Evolutionary conservation across 2,888 invertebrate genomes (phyloP).

Genomic region (Allacma fusca): DNA sequence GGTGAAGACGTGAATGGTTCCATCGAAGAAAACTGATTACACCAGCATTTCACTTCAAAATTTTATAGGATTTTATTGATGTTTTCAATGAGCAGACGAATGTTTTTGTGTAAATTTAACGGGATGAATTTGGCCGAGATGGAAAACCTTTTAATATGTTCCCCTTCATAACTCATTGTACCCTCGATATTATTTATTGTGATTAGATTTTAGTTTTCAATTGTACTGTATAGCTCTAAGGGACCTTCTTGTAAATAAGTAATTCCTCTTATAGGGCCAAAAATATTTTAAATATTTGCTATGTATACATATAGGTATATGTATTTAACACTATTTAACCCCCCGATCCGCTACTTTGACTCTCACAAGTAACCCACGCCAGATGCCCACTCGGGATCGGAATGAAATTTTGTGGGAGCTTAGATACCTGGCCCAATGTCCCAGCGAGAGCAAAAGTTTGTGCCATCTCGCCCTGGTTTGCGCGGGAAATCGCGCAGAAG

Average conservation of each 20-base stretch:
- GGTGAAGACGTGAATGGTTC: constrained; percentile 68
- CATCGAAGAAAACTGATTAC: constrained; percentile 70
- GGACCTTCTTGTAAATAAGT: constrained; percentile 32
- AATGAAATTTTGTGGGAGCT: too few species aligned
- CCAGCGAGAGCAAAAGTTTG: too few species aligned
- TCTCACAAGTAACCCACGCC: too few species aligned
- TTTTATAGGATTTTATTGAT: constrained; percentile 71
- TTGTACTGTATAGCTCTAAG: neutral
- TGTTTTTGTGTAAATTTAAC: constrained; percentile 67
- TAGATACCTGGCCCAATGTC: too few species aligned
- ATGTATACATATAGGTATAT: too few species aligned
- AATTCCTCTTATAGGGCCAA: constrained; percentile 54
- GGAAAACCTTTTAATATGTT: constrained; percentile 68
- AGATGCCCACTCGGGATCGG: too few species aligned
- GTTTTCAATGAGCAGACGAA: constrained; percentile 71
- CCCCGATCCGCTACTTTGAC: too few species aligned
- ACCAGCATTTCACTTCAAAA: constrained; percentile 72
- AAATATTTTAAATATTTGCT: too few species aligned
- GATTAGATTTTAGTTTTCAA: constrained; percentile 65
- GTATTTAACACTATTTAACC: too few species aligned
- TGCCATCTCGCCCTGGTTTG: too few species aligned
- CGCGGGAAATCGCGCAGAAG: too few species aligned
- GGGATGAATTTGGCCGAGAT: constrained; percentile 63
- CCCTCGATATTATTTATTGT: constrained; percentile 75
- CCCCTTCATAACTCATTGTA: constrained; percentile 70